Evolutionary conservation across 2,888 invertebrate species (phyloP), one percentile per base, ranked within the genome.

Genomic region (Loripinus fragilis): DNA sequence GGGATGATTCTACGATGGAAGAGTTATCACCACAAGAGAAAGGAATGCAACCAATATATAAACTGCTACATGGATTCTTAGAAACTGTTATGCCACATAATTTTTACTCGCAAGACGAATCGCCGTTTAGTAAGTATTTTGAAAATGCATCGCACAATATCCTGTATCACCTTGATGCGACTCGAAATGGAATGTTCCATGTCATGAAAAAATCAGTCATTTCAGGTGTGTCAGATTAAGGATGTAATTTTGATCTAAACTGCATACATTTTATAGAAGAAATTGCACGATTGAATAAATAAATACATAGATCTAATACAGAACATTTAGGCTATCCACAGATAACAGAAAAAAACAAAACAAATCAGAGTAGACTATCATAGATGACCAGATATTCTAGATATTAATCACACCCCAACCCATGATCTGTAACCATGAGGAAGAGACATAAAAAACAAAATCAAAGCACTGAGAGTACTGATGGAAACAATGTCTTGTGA

Each of bases 21-120:
- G 81, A 83, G 35, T 75, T 73, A 64, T 67, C 82, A 20, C 68
- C 90, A 25, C 78, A 90, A 35, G 87, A 90, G 70, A 86, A 88
- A 71, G 90, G 90, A 33, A 88, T 90, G 84, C 79, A 85, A 20
- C 84, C 85, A 33, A 78, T 90, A 10, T 91, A 84, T 78, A 76
- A 86, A 28, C 81, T 91, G 77, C 87, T 86, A 15, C 88, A 91
- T 71, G 79, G 81, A 25, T 91, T 91, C 78, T 83, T 91, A 3
- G 85, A 87, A 52, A 81, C 86, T 28, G 86, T 90, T 28, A 89
- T 89, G 76, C 82, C 85, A 17, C 55, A 88, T 10, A 84, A 87
- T 60, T 85, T 89, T 68, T 80, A 84, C 25, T 60, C 60, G 12
- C 60, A 60, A 20, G 79, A 82, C 28, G 74, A 71, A 17, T n/a